phyloP scores from a whole-genome alignment of 2,888 invertebrate genomes.

The Germaria angustata region DNA sequence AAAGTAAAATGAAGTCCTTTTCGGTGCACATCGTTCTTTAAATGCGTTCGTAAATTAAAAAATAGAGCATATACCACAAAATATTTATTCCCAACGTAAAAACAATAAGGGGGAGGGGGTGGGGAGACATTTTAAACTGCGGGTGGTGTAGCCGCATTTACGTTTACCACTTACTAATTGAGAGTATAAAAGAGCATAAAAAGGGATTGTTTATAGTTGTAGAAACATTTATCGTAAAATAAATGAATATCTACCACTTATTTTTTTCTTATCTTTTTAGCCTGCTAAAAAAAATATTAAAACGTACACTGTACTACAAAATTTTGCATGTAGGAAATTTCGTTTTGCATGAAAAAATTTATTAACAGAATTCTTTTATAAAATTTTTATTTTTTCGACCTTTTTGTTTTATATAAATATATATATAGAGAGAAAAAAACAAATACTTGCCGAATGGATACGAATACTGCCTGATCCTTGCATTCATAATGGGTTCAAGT shows the following conservation, averaged over 20 bases:
- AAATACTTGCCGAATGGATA: too few species aligned
- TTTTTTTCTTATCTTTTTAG: background rate
- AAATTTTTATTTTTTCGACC: too few species aligned
- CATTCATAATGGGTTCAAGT: too few species aligned
- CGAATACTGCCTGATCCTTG: too few species aligned
- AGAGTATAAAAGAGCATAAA: background rate
- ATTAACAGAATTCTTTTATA: too few species aligned
- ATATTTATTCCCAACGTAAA: background rate
- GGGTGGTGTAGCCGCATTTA: background rate
- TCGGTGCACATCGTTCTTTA: constrained; percentile 3
- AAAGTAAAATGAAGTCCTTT: constrained; percentile 30
- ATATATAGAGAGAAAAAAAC: too few species aligned
- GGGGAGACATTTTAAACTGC: background rate
- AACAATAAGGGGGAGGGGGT: background rate
- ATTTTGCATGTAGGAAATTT: too few species aligned
- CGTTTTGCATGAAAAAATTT: too few species aligned
- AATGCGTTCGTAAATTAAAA: constrained; percentile 24
- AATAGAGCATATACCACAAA: background rate
- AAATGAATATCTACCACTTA: background rate
- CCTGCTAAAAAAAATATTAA: background rate
- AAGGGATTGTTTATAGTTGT: background rate
- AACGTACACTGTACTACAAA: background rate
- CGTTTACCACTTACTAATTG: constrained; percentile 8
- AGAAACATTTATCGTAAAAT: background rate
- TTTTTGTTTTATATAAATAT: too few species aligned